Base-by-base conservation (phyloP, 1,140 invertebrate species). In the Dendrolimus punctatus region DNA sequence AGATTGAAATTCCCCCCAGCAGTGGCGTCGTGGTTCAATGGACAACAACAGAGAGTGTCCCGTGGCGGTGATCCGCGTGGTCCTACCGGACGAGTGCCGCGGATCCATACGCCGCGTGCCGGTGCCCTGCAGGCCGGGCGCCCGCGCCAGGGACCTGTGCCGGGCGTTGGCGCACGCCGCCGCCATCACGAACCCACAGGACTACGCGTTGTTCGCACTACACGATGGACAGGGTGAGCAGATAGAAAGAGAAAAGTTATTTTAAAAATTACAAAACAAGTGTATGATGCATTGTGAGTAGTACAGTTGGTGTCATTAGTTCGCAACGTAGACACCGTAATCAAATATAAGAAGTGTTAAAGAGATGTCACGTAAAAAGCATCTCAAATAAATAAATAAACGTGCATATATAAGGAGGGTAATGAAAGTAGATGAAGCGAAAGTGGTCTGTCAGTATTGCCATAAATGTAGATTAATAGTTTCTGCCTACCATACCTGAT, bases 101-200 rank as follows among this genome's bases (percentile, higher is more conserved):
- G 96, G 96, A 49, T 96, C 94, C 6, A 93, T 99, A 63, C 92
- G 95, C 53, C 96, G 95, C 43, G 95, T 96, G 72, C 96, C 96
- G 36, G 88, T 99, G 51, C 96, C 96, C 8, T 94, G 96, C 51
- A 88, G 96, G 66, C 96, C 96, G 0, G 95, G 96, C 54, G 97
- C 97, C 88, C 96, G 95, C 39, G 96, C 95, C 0, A 91, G 93
- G 39, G 96, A 98, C 87, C 92, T 99, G 44, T 97, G 96, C 85
- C 92, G 95, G 46, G 95, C 97, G 64, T 95, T 98, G 57, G 96
- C 96, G 0, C 95, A 97, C 74, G 96, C 97, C 78, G 93, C 96
- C 53, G 90, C 94, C 66, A 96, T 98, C 43, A 98, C 96, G 7
- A 98, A 98, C 88, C 96, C 96, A 38, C 96, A 98, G 80, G 97